phyloP scores from a whole-genome alignment of 2,113 vertebrate species.

The Neodontobutis hainanensis region DNA sequence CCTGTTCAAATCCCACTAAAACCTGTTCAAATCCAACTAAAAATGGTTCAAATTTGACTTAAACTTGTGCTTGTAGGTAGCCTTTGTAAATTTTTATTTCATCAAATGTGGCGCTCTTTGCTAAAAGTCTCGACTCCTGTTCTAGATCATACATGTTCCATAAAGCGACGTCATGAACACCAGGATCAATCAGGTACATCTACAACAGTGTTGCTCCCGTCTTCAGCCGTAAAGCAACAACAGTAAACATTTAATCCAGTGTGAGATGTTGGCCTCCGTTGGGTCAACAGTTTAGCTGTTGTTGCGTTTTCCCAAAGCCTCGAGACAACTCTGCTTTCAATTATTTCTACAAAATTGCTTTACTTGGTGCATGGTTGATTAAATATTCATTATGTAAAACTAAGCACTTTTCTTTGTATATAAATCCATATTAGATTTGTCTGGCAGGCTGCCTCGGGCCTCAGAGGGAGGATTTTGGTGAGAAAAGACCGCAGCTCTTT shows the following conservation, averaged over 20 bases:
- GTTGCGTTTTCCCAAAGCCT: constrained; percentile 54
- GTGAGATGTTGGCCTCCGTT: constrained; percentile 74
- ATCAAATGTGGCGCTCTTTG: no score
- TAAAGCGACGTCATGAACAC: no score
- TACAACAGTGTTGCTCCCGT: no score
- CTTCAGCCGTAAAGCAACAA: no score
- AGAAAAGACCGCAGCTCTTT: constrained; percentile 55
- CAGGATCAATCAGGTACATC: no score
- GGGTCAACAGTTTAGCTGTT: constrained; percentile 82
- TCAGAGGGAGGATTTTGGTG: constrained; percentile 83
- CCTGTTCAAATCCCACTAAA: no score
- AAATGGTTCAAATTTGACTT: no score
- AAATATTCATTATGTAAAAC: constrained; percentile 92
- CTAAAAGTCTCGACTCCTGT: no score
- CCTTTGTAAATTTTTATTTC: no score
- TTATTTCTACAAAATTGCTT: constrained; percentile 89
- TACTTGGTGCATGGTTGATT: constrained; percentile 84
- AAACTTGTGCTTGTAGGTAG: no score
- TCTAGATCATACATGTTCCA: no score
- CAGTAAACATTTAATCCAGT: constrained; percentile 83
- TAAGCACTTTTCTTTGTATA: constrained; percentile 85
- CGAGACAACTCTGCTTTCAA: constrained; percentile 87
- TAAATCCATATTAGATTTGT: constrained; percentile 85
- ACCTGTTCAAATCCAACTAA: no score
- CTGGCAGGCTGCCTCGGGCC: constrained; percentile 81